A percentile compares a stretch with the other conserved stretches of the same genome.
phyloP scores from a whole-genome alignment of 2,113 vertebrate genomes.

The Phodopus roborovskii region DNA sequence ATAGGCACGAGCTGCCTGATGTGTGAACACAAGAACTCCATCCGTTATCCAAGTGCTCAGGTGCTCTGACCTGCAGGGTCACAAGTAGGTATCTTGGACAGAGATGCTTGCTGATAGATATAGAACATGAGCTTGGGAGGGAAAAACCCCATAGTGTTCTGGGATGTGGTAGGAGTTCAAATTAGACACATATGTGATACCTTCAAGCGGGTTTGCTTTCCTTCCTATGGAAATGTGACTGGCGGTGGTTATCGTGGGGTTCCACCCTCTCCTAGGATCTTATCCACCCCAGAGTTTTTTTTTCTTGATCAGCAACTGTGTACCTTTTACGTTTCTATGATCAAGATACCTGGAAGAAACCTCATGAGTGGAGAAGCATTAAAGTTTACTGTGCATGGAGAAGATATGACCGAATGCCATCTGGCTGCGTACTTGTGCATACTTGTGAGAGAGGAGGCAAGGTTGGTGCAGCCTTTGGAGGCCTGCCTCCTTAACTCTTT shows the following conservation, averaged over 20 bases:
- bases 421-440: not conserved
- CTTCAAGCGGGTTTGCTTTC: not conserved
- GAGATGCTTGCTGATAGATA: not conserved
- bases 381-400: too few species aligned
- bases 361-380: too few species aligned
- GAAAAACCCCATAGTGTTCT: not conserved
- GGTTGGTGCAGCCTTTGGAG: too few species aligned
- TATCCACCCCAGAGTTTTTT: not conserved
- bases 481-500: not conserved
- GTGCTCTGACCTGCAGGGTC: not conserved
- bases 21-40: not conserved
- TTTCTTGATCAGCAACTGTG: not conserved
- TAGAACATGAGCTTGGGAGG: not conserved
- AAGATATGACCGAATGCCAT: not conserved
- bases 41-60: not conserved
- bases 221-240: not conserved
- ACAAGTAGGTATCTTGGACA: not conserved
- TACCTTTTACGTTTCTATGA: not conserved
- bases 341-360: too few species aligned
- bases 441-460: too few species aligned
- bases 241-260: not conserved
- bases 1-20: not conserved
- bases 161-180: not conserved
- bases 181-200: not conserved
- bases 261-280: not conserved